Evolutionary conservation across 2,888 invertebrate species (phyloP).

Genomic region (Caenorhabditis sinica): DNA sequence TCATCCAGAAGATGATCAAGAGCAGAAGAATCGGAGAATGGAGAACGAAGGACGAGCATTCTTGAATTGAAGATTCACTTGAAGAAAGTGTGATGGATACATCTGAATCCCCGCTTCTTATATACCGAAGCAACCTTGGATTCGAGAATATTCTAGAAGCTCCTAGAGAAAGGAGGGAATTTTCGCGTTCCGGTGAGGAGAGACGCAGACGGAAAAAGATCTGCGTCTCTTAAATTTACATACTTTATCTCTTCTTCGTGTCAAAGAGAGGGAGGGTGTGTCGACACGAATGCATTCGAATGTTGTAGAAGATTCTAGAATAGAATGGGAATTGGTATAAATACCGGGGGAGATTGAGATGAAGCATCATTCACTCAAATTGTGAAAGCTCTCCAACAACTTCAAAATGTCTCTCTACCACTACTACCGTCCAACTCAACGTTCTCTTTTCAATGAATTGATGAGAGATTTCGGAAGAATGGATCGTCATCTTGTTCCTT

Average conservation of each 20-base stretch:
- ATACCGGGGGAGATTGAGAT: not conserved
- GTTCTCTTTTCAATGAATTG: slow-evolving; percentile 40
- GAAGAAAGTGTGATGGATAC: slow-evolving; percentile 15
- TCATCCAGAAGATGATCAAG: slow-evolving; percentile 37
- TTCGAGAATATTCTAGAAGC: slow-evolving; percentile 36
- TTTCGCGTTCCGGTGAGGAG: not conserved
- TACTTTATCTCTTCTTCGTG: not conserved
- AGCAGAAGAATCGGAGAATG: slow-evolving; percentile 5
- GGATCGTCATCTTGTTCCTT: slow-evolving; percentile 16
- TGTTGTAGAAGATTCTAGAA: slow-evolving; percentile 28
- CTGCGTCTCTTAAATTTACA: not conserved
- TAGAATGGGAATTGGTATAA: slow-evolving; percentile 5
- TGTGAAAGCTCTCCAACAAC: slow-evolving; percentile 17
- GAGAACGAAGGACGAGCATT: slow-evolving; percentile 42
- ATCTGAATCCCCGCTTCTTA: not conserved
- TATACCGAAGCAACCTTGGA: not conserved
- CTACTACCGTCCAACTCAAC: slow-evolving; percentile 36
- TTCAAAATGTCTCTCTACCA: slow-evolving; percentile 46
- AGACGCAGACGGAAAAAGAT: slow-evolving; percentile 17
- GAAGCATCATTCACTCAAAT: slow-evolving; percentile 9
- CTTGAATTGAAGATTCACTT: slow-evolving; percentile 28
- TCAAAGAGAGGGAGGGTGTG: not conserved
- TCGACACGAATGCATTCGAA: not conserved
- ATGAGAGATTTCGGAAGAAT: slow-evolving; percentile 37
- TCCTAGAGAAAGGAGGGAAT: not conserved